Conservation (phyloP, 2,797 vertebrate genomes). For the Argentina silus region DNA sequence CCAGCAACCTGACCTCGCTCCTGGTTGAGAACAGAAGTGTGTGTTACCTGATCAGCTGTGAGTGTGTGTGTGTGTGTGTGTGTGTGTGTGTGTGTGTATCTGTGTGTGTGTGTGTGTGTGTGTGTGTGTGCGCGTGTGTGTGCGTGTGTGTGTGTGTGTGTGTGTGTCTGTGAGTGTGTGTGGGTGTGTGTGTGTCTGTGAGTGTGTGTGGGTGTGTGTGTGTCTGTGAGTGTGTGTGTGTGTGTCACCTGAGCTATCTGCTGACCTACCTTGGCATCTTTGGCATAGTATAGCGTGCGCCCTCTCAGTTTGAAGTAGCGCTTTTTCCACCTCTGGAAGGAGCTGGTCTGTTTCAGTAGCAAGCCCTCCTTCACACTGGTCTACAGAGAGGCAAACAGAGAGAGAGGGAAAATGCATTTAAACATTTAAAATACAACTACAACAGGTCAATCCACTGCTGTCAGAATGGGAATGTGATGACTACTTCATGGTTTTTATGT, state of each 20-base stretch:
- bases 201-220: background rate
- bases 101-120: conserved; percentile 4
- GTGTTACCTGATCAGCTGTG: background rate
- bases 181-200: background rate
- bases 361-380: conserved; percentile 97
- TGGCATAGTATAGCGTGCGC: conserved; percentile 97
- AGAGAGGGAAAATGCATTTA: background rate
- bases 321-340: conserved; percentile 98
- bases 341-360: conserved; percentile 97
- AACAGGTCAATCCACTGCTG: too few relatives aligned
- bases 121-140: too few relatives aligned
- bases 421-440: background rate
- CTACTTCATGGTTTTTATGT: too few relatives aligned
- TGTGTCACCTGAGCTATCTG: background rate
- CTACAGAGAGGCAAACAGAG: conserved; percentile 74
- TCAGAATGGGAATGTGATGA: too few relatives aligned
- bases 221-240: background rate
- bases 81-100: background rate
- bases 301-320: conserved; percentile 98
- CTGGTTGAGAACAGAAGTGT: background rate
- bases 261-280: conserved; percentile 92
- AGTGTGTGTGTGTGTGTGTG: background rate
- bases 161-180: background rate
- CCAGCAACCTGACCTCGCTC: background rate
- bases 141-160: background rate